phyloP scores from a whole-genome alignment of 2,888 invertebrate genomes.

The Nemotelus nigrinus region DNA sequence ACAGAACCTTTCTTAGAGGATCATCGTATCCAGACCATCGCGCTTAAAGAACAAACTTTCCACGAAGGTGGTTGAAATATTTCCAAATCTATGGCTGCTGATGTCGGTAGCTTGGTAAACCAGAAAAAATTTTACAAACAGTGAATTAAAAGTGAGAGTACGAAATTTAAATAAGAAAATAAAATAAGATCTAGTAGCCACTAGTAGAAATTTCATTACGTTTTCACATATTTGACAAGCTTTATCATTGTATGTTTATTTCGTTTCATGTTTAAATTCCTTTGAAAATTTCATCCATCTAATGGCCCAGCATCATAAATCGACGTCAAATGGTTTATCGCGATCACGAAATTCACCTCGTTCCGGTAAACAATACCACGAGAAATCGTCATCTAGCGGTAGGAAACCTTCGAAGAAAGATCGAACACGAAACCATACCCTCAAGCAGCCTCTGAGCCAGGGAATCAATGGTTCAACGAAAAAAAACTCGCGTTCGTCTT shows the following conservation, averaged over 20 bases:
- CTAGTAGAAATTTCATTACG: not conserved
- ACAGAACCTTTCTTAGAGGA: too few relatives aligned
- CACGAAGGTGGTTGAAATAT: too few relatives aligned
- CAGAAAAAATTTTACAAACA: too few relatives aligned
- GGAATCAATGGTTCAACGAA: not conserved
- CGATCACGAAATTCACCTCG: slow-evolving; percentile 9
- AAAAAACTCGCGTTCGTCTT: not conserved
- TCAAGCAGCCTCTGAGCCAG: slow-evolving; percentile 4
- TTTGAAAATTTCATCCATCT: not conserved
- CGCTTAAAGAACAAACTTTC: too few relatives aligned
- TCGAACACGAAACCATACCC: slow-evolving; percentile 2
- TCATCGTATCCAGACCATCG: too few relatives aligned
- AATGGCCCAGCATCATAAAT: slow-evolving; percentile 22
- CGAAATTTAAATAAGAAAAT: not conserved
- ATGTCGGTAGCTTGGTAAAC: too few relatives aligned
- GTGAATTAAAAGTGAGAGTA: not conserved
- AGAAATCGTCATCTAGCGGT: not conserved
- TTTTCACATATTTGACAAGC: not conserved
- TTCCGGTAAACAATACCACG: not conserved
- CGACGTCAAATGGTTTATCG: not conserved
- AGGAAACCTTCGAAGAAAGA: slow-evolving; percentile 11
- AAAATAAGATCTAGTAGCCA: not conserved
- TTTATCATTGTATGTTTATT: slow-evolving; percentile 7
- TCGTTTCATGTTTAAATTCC: slow-evolving; percentile 22
- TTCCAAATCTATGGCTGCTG: too few relatives aligned